Base-by-base conservation (phyloP, 1,140 invertebrate genomes). In the Drosophila bocki region DNA sequence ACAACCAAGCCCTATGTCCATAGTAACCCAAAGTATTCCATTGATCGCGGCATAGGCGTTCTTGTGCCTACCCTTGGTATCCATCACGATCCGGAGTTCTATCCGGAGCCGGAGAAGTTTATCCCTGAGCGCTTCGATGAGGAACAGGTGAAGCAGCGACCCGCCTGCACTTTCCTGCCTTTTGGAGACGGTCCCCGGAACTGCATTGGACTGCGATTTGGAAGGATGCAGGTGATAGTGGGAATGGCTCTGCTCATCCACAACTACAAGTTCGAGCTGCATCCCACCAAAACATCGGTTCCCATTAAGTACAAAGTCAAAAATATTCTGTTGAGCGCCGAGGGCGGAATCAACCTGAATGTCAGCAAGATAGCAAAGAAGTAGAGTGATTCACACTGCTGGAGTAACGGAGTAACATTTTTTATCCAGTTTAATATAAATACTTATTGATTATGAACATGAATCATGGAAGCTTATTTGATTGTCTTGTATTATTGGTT, bases 41-140 rank as follows among this genome's bases (percentile, higher is more conserved):
- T 96, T 44, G 94, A 95, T 47, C 93, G 94, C 82, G 96, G 94
- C 2, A 95, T 93, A 2, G 82, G 93, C 7, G 90, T 97, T 2
- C 83, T 95, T 9, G 94, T 97, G n/a, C 94, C 95, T 0, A 93
- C 94, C 0, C 93, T 93, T 58, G 94, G 93, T 5, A 92, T 96
- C n/a, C 96, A 96, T 68, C 92, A 92, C 22, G 94, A 96, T 91
- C 78, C 93, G 9, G 82, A 93, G 3, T 80, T 87, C n/a, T 87
- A 87, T 56, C 83, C 83, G 0, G 76, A 87, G 15, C 80, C 83
- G 11, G 93, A 95, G 13, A 76, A 92, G 41, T 96, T 95, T 69
- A 93, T 94, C 69, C 95, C 95, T 0, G 95, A 95, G 59, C 84
- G 95, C 37, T 95, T 91, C 7, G 80, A 74, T 7, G 94, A 94